These are phyloP conservation scores for Lycia hirtaria DNA, from an alignment of 2,888 invertebrate genomes.

Conservation along the genomic window DNA sequence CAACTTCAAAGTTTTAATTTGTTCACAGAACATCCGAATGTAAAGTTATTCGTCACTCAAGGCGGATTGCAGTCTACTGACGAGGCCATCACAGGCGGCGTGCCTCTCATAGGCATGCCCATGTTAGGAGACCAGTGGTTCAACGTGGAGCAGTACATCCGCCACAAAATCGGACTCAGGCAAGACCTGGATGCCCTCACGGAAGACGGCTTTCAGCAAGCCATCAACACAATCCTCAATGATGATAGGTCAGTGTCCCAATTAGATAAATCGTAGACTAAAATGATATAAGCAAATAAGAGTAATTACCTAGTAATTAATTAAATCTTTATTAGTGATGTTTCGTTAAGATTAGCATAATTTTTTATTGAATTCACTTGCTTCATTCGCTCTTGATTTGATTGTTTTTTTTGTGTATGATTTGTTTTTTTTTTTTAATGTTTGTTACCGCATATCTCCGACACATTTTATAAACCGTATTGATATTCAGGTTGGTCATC, in stretches of 20 bases:
- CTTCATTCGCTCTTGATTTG: too few relatives aligned
- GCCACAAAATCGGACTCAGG: slow-evolving; percentile 52
- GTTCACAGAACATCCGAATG: slow-evolving; percentile 59
- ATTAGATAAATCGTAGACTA: neutral
- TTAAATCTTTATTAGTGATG: neutral
- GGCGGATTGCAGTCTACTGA: slow-evolving; percentile 67
- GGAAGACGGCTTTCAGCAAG: slow-evolving; percentile 43
- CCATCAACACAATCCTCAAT: slow-evolving; percentile 42
- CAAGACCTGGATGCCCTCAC: slow-evolving; percentile 48
- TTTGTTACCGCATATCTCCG: too few relatives aligned
- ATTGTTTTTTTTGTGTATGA: too few relatives aligned
- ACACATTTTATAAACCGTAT: too few relatives aligned
- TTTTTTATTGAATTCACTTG: too few relatives aligned
- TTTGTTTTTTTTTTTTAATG: too few relatives aligned
- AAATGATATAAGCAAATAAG: neutral
- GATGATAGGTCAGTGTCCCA: slow-evolving; percentile 37
- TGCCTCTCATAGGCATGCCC: slow-evolving; percentile 61
- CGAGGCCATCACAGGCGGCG: slow-evolving; percentile 60
- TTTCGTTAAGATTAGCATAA: too few relatives aligned
- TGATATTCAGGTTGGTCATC: too few relatives aligned
- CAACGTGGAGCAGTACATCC: slow-evolving; percentile 52
- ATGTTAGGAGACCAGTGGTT: slow-evolving; percentile 63
- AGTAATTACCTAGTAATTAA: neutral
- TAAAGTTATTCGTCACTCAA: slow-evolving; percentile 69
- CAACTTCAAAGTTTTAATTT: too few relatives aligned